phyloP scores from a whole-genome alignment of 2,113 vertebrate species.

The Pipra filicauda region DNA sequence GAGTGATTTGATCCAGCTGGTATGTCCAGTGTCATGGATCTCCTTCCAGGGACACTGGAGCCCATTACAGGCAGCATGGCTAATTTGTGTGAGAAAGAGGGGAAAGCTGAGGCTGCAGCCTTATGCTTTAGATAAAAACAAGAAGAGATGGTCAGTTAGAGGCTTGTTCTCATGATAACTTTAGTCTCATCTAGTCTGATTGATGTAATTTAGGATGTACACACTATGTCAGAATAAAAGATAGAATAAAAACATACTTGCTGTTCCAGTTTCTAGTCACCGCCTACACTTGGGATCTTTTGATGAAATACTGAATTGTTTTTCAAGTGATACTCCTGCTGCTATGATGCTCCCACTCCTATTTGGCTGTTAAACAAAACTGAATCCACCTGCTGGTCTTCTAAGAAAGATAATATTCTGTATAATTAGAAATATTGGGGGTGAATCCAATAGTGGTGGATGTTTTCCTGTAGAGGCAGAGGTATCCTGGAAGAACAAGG shows the following conservation, averaged over 20 bases:
- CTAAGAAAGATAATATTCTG: not conserved
- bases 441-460: not conserved
- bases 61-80: not conserved
- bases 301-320: not conserved
- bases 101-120: not conserved
- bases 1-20: not conserved
- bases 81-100: not conserved
- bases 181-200: not conserved
- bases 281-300: not conserved
- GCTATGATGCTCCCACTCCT: not conserved
- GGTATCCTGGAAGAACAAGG: not conserved
- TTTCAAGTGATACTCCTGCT: not conserved
- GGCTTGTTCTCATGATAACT: not conserved
- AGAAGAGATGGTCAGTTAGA: not conserved
- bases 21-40: not conserved
- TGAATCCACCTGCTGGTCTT: not conserved
- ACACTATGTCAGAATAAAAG: rapidly evolving
- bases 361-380: not conserved
- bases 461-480: not conserved
- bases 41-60: not conserved
- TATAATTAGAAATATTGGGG: not conserved
- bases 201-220: not conserved
- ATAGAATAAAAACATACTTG: not conserved
- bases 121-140: not conserved
- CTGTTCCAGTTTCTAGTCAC: not conserved